Base-by-base conservation (phyloP, 1,140 invertebrate genomes). In the Bathynomus jamesi region DNA sequence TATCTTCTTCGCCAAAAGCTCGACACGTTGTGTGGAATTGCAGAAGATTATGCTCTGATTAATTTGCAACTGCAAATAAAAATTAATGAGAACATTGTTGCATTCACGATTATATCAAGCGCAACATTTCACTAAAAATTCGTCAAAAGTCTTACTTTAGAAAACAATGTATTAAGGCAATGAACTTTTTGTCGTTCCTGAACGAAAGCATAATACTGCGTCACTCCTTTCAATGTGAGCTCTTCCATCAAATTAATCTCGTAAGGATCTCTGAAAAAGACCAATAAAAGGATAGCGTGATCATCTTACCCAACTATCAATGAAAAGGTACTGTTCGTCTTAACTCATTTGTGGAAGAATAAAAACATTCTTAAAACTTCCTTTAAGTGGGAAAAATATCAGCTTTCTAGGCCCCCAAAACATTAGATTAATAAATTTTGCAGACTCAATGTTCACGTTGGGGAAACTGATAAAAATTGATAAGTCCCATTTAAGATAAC, bases 171-270 rank as follows among this genome's bases (percentile, higher is more conserved):
- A 85, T 99, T 99, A 81, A 99, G 87, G 85, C 98, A 99, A 84
- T 99, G 97, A 76, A 99, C 98, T 87, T 99, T 99, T 84, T 99
- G 97, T 82, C 95, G 91, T 86, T 99, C 98, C 85, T 99, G 96
- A 76, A 99, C 98, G 88, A 98, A 99, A 79, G 97, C 98, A 86
- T 99, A 99, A 87, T 99, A 99, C 85, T 99, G 98, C 78, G 98
- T 99, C 66, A 99, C 96, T 83, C 98, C 98, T 84, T 99, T 99
- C 53, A 99, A 83, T 73, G 98, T 99, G 74, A 99, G 85, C 83
- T 99, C 98, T 82, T 99, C 97, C 98, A 99, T 99, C 78, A 99
- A 87, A 84, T 99, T 99, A 79, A 99, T 99, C 84, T 99, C 97
- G 82, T 99, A 98, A 62, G 97, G 96, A 10, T 72, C 74, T 72